phyloP scores from a whole-genome alignment of 2,113 vertebrate species.

The Emydocephalus ijimae region DNA sequence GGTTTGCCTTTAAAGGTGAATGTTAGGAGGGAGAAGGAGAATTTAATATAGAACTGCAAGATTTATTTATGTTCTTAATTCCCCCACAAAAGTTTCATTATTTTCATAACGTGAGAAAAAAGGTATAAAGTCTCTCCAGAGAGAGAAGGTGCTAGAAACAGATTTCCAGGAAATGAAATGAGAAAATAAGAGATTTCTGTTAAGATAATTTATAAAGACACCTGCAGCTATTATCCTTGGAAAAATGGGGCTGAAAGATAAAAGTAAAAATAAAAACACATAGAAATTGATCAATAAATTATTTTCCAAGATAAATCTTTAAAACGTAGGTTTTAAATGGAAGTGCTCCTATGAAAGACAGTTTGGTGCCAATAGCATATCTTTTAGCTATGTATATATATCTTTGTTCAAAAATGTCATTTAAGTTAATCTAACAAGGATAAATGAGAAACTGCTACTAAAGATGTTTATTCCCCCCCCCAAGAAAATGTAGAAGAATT shows the following conservation, averaged over 20 bases:
- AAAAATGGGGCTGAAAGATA: neutral
- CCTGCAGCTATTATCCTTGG: neutral
- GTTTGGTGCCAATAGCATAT: neutral
- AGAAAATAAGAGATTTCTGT: conserved; percentile 1
- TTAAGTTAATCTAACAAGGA: neutral
- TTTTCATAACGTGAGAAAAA: neutral
- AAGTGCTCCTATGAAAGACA: neutral
- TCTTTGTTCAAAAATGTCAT: neutral
- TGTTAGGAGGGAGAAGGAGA: neutral
- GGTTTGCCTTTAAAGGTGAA: neutral
- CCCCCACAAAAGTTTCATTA: neutral
- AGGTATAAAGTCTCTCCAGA: neutral
- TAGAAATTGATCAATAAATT: neutral
- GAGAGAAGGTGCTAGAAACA: neutral
- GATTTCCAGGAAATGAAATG: neutral
- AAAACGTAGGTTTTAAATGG: neutral
- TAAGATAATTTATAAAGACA: neutral
- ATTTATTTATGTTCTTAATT: neutral
- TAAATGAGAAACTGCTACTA: neutral
- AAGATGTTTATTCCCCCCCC: neutral
- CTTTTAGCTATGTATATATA: neutral
- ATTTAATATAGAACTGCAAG: neutral
- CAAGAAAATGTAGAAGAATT: neutral
- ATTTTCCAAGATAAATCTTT: neutral
- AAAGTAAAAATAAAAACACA: neutral